Evolutionary conservation across 2,888 invertebrate genomes (phyloP).

Genomic region (Baronia brevicornis): DNA sequence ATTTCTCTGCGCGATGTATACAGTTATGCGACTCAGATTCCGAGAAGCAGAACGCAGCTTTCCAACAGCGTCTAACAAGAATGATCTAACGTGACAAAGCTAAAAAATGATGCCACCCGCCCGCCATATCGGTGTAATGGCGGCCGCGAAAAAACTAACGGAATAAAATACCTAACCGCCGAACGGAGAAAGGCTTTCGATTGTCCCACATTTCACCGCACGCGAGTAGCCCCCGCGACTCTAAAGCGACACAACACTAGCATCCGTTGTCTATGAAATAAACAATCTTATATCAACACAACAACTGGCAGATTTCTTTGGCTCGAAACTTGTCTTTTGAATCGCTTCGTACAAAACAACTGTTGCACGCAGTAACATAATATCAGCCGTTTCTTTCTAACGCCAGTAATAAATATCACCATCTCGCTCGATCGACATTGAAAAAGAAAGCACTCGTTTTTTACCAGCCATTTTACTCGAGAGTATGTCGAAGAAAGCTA

Average conservation of each 20-base stretch:
- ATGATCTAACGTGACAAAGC: slow-evolving; percentile 75
- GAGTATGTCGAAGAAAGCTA: slow-evolving; percentile 73
- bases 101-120: slow-evolving; percentile 71
- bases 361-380: slow-evolving; percentile 45
- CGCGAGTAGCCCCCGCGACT: slow-evolving; percentile 55
- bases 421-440: slow-evolving; percentile 57
- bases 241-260: slow-evolving; percentile 47
- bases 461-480: slow-evolving; percentile 58
- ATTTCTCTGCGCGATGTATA: slow-evolving; percentile 45
- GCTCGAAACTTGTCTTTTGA: slow-evolving; percentile 45
- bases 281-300: slow-evolving; percentile 39
- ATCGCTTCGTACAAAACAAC: slow-evolving; percentile 40
- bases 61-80: slow-evolving; percentile 66
- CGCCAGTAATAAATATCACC: slow-evolving; percentile 26
- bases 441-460: slow-evolving; percentile 72
- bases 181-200: slow-evolving; percentile 74
- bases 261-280: slow-evolving; percentile 30
- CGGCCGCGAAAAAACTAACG: slow-evolving; percentile 73
- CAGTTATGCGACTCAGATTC: slow-evolving; percentile 65
- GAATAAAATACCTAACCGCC: slow-evolving; percentile 72
- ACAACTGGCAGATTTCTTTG: slow-evolving; percentile 46
- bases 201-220: slow-evolving; percentile 72
- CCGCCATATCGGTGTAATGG: slow-evolving; percentile 65
- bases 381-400: slow-evolving; percentile 42
- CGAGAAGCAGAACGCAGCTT: slow-evolving; percentile 59